Base-by-base conservation (phyloP, 2,888 invertebrate genomes). In the Leptinotarsa rubiginosa region DNA sequence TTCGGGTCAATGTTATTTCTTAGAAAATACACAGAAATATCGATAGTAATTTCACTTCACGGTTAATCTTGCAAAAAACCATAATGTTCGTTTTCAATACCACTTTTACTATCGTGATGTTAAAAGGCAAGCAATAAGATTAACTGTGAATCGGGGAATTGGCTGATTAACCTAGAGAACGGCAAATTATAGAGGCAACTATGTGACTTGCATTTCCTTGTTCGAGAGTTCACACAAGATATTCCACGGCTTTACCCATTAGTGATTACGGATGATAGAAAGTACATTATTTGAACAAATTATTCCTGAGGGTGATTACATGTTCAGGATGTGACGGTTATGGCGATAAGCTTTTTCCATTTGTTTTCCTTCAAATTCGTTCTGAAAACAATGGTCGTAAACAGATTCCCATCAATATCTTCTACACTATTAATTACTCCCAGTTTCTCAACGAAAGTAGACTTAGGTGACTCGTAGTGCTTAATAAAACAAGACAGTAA, bases 201-300 rank as follows among this genome's bases (percentile, higher is more conserved):
- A 62, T 62, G n/a, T 16, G 41, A n/a, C 20, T 41, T 69, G 59
- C 68, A 54, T 66, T 71, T 71, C 71, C 71, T 66, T 13, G 56
- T 71, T 59, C n/a, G 59, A 62, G 66, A 71, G 54, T 71, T 71
- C 71, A 71, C 71, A 71, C 71, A 71, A 47, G 20, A 41, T 54
- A 71, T 54, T 56, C 65, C 66, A 59, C 66, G 47, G 65, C 71
- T 66, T 66, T 66, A 47, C 56, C 69, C 56, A 69, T 69, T 49
- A 15, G 56, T 18, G 69, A 69, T 69, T 69, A 47, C 68, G 68
- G 31, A 18, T 69, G 67, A 56, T 76, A 76, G 76, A 76, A 76
- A 76, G 76, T 72, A 72, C 72, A 72, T 76, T 71, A 74, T 72
- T 67, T 64, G 68, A 69, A 76, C 74, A 72, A 76, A 76, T 76